Base-by-base conservation (phyloP, 2,113 vertebrate species). In the Chaenocephalus aceratus region DNA sequence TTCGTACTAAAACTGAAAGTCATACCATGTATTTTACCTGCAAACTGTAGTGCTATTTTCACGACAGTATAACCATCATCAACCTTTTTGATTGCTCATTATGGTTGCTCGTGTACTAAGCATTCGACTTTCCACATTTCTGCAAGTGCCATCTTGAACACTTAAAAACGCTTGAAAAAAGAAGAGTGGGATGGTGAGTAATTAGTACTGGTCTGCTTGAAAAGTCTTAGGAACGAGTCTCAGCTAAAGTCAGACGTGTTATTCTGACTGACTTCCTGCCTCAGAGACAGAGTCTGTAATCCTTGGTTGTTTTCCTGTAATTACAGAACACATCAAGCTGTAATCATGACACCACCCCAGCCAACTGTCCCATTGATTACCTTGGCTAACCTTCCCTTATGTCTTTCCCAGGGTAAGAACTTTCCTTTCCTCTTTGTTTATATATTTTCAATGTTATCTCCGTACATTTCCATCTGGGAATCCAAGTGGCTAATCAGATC, bases 221-320 rank as follows among this genome's bases (percentile, higher is more conserved):
- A 10, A 58, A 8, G 44, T 57, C 44, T 58, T 51, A 36, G 64
- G 15, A 34, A 30, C 48, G 16, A 64, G 51, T 52, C 30, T 54
- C 44, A 57, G 18, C 34, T 49, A 56, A 52, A 44, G 8, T 71
- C 26, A 60, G 9, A 48, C 6, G 57, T 75, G 73, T 53, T 72
- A 51, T 62, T 77, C 64, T 56, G 48, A 48, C 65, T 71, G 53
- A 53, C 65, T 82, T 75, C 23, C 71, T 34, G 9, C n/a, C 44
- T 44, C 3, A 23, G 63, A 69, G 54, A 77, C 69, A 18, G 5
- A 26, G 74, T 26, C 76, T 75, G 62, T 88, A 93, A 92, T 92
- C 89, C 86, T 56, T 16, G 30, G 10, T 15, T 77, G 73, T 85
- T 90, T 91, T 80, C 84, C 83, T 76, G 77, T 93, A 89, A 93